phyloP scores from a whole-genome alignment of 1,140 invertebrate genomes.

The Diuraphis noxia region DNA sequence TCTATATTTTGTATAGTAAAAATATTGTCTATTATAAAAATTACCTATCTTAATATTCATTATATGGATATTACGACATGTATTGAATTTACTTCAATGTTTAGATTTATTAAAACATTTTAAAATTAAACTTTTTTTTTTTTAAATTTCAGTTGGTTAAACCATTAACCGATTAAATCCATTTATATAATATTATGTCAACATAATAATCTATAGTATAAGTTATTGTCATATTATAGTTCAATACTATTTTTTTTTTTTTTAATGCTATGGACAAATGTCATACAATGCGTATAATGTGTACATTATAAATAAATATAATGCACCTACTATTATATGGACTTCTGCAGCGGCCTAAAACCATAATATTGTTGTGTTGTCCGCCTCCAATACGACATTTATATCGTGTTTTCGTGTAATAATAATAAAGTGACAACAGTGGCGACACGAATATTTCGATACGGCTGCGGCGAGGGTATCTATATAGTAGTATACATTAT shows the following conservation, averaged over 20 bases:
- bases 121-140: neutral
- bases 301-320: neutral
- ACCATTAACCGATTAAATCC: neutral
- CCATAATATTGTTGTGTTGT: conserved; percentile 35
- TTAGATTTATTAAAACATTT: neutral
- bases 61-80: neutral
- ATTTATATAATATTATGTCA: neutral
- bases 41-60: neutral
- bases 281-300: neutral
- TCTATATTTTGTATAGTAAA: neutral
- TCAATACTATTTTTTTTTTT: neutral
- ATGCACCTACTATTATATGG: neutral
- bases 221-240: neutral
- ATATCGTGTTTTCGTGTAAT: conserved; percentile 26
- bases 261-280: neutral
- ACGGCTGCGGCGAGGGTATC: neutral
- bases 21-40: neutral
- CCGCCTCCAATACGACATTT: conserved; percentile 26
- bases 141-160: neutral
- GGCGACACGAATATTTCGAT: conserved; percentile 40
- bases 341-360: conserved; percentile 7
- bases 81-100: neutral
- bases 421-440: conserved; percentile 29
- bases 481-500: neutral
- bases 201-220: neutral